Percentiles rank a stretch among this genome's conserved stretches.
Conservation (phyloP, 2,113 vertebrate species). For the Odontophorus gujanensis region DNA sequence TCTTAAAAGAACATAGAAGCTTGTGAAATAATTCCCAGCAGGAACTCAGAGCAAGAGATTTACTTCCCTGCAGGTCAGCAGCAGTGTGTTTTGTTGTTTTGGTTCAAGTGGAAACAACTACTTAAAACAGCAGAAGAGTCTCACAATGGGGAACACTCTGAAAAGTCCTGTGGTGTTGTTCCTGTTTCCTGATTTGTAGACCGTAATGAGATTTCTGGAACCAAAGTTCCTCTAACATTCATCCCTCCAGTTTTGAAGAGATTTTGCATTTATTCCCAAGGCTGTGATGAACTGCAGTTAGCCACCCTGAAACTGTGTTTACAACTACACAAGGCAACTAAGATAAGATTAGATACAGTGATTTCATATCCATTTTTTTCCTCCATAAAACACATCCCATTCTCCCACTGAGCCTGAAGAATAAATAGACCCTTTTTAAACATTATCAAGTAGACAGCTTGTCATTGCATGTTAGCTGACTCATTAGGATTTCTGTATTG, state of each 20-base stretch:
- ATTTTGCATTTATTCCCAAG: neutral
- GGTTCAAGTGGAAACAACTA: neutral
- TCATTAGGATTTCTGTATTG: slow-evolving; percentile 61
- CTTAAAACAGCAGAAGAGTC: neutral
- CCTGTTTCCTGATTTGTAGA: neutral
- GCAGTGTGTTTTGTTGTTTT: neutral
- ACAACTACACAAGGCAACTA: neutral
- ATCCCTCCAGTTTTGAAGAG: neutral
- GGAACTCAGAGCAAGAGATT: rapidly evolving
- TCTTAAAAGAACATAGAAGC: neutral
- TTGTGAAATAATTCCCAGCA: neutral
- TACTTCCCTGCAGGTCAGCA: neutral
- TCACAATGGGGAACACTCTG: neutral
- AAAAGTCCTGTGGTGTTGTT: neutral
- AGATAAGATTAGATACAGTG: neutral
- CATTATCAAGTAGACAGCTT: slow-evolving; percentile 33
- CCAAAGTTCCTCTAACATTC: neutral
- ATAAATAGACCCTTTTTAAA: slow-evolving; percentile 29
- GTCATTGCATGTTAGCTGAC: slow-evolving; percentile 51
- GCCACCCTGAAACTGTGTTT: neutral
- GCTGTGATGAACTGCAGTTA: neutral
- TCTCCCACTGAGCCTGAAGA: slow-evolving; percentile 7
- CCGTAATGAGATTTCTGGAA: neutral
- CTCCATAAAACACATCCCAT: neutral
- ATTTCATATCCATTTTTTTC: neutral